Conservation (phyloP, 2,888 invertebrate genomes). For the Syrista parreyssii region DNA sequence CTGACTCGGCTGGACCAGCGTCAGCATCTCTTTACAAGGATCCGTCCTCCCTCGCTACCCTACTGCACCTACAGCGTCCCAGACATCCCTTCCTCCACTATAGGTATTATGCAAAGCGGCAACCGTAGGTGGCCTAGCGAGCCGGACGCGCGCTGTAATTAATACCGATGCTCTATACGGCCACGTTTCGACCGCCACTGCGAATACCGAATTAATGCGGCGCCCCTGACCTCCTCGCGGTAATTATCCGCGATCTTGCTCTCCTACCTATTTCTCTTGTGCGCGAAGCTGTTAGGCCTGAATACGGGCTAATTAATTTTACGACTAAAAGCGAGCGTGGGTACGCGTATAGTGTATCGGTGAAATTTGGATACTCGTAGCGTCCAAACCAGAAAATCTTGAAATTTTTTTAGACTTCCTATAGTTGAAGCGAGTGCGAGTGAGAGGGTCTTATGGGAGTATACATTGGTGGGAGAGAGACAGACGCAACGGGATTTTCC, state of each 20-base stretch:
- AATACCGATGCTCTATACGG: conserved; percentile 43
- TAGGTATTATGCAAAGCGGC: conserved; percentile 56
- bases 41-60: conserved; percentile 34
- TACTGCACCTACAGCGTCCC: conserved; percentile 24
- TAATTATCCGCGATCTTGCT: conserved; percentile 31
- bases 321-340: background rate
- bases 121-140: conserved; percentile 56
- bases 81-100: background rate
- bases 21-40: background rate
- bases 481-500: background rate
- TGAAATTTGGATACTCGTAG: background rate
- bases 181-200: conserved; percentile 11
- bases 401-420: background rate
- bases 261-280: background rate
- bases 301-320: background rate
- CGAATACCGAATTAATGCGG: conserved; percentile 34
- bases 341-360: background rate
- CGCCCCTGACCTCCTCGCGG: conserved; percentile 34
- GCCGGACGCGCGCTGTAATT: conserved; percentile 48
- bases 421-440: background rate
- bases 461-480: background rate
- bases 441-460: background rate
- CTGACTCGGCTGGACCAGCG: background rate
- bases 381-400: background rate
- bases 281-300: background rate